Percentiles rank a stretch among this genome's conserved stretches.
Evolutionary conservation across 2,113 vertebrate species (phyloP).

Genomic region (Alethe diademata): DNA sequence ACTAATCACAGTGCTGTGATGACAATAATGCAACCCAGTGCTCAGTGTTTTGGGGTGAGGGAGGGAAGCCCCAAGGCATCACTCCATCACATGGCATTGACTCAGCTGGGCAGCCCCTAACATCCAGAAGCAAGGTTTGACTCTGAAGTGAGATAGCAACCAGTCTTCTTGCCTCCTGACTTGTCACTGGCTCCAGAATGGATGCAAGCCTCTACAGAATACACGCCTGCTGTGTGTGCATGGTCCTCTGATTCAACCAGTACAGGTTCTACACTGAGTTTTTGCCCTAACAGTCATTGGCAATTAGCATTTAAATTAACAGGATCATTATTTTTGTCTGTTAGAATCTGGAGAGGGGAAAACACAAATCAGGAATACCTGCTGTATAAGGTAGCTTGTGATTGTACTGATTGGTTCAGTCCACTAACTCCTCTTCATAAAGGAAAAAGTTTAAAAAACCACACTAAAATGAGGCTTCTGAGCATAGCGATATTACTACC

Average conservation of each 20-base stretch:
- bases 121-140: background rate
- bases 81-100: background rate
- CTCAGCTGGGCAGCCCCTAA: background rate
- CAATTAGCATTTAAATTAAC: background rate
- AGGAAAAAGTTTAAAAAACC: background rate
- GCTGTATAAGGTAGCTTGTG: background rate
- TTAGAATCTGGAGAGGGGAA: background rate
- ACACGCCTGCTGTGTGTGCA: too few species aligned
- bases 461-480: background rate
- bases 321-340: background rate
- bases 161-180: rapidly evolving
- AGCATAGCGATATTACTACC: background rate
- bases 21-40: rapidly evolving
- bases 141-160: background rate
- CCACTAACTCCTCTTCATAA: background rate
- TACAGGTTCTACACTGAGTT: background rate
- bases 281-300: background rate
- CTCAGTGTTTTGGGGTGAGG: too few species aligned
- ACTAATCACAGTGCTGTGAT: rapidly evolving
- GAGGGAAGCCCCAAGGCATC: background rate
- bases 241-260: rapidly evolving
- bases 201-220: background rate
- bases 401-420: background rate
- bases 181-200: background rate
- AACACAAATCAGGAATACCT: background rate